A percentile compares a stretch with the other conserved stretches of the same genome.
Conservation (phyloP, 2,797 vertebrate species). For the Pseudomugil tenellus region DNA sequence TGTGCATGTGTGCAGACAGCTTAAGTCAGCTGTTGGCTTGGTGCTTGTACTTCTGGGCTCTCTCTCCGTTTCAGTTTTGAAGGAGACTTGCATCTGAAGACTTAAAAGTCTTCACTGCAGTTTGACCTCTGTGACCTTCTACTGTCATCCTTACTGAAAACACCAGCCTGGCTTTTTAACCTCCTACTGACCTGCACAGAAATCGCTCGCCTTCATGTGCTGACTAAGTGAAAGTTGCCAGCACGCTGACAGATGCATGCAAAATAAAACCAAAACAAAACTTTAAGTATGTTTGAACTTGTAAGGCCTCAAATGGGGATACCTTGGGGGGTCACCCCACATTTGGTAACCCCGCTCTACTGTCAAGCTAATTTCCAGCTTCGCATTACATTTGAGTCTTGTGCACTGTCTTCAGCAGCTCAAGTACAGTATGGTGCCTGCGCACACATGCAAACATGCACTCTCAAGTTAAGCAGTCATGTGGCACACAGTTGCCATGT, state of each 20-base stretch:
- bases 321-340: slow-evolving; percentile 28
- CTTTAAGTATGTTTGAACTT: neutral
- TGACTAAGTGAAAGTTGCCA: neutral
- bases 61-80: slow-evolving; percentile 26
- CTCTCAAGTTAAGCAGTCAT: slow-evolving; percentile 80
- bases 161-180: slow-evolving; percentile 17
- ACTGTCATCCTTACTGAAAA: neutral
- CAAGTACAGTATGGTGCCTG: slow-evolving; percentile 52
- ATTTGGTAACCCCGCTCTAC: slow-evolving; percentile 12
- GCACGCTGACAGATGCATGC: slow-evolving; percentile 6
- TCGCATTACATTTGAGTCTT: neutral
- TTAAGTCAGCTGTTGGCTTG: slow-evolving; percentile 64
- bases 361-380: neutral
- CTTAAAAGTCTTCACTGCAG: slow-evolving; percentile 32
- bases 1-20: slow-evolving; percentile 51
- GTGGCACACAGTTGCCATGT: slow-evolving; percentile 82
- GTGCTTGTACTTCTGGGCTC: slow-evolving; percentile 39
- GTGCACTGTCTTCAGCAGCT: slow-evolving; percentile 21
- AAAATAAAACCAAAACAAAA: neutral
- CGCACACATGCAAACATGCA: slow-evolving; percentile 74
- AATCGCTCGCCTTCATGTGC: neutral
- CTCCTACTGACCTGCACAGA: neutral
- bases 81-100: slow-evolving; percentile 28
- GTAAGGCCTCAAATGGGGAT: neutral
- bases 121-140: slow-evolving; percentile 52